Percentiles rank a stretch among this genome's conserved stretches.
phyloP scores from a whole-genome alignment of 2,888 invertebrate species.

The Coleophora flavipennella region DNA sequence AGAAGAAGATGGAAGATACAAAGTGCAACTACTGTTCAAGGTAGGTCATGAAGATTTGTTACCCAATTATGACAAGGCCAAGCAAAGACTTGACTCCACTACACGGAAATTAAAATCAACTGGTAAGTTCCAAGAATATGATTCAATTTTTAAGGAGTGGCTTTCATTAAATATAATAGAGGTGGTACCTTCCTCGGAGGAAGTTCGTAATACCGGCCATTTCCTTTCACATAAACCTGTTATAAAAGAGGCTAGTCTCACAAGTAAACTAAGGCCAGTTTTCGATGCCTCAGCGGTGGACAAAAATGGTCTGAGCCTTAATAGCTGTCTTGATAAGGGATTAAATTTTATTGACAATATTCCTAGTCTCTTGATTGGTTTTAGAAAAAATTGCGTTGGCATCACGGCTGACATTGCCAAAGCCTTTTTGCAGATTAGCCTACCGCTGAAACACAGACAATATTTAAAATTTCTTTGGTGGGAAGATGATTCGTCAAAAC shows the following conservation, averaged over 20 bases:
- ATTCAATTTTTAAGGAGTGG: conserved; percentile 5
- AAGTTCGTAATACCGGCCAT: conserved; percentile 1
- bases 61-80: neutral
- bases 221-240: conserved; percentile 8
- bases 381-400: conserved; percentile 7
- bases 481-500: neutral
- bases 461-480: conserved; percentile 10
- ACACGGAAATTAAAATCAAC: conserved; percentile 1
- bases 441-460: conserved; percentile 3
- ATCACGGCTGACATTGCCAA: conserved; percentile 7
- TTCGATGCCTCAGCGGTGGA: conserved; percentile 11
- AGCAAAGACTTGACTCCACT: conserved; percentile 3
- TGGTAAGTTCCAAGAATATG: conserved; percentile 3
- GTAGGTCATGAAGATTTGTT: neutral
- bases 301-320: conserved; percentile 7
- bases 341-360: conserved; percentile 10
- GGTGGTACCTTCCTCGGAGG: neutral
- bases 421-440: conserved; percentile 9
- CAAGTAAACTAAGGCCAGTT: conserved; percentile 7
- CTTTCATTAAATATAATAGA: neutral
- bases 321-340: conserved; percentile 9
- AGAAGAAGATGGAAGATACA: conserved; percentile 2
- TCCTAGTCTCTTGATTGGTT: conserved; percentile 7
- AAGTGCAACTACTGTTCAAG: conserved; percentile 5
- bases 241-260: conserved; percentile 7